Percentiles rank a stretch among this genome's conserved stretches.
phyloP scores from a whole-genome alignment of 2,797 vertebrate genomes.

The Phaenicophaeus curvirostris region DNA sequence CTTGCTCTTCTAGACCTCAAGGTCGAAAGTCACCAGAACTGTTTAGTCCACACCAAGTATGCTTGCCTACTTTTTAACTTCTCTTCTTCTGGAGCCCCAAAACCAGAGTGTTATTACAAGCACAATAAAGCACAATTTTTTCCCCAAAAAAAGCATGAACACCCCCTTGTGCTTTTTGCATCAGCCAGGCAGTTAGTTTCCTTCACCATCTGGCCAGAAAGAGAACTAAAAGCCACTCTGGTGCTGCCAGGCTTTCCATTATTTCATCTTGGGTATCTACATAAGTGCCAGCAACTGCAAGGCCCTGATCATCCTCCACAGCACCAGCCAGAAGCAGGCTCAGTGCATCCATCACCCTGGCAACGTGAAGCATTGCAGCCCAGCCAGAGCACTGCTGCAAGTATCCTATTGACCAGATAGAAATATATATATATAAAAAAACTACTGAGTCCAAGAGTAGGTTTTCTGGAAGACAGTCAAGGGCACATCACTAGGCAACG shows the following conservation, averaged over 20 bases:
- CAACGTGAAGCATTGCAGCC: neutral
- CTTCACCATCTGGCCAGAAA: neutral
- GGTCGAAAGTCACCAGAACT: neutral
- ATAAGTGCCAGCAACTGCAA: neutral
- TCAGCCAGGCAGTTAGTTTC: neutral
- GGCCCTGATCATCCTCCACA: neutral
- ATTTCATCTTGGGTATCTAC: neutral
- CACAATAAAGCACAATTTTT: neutral
- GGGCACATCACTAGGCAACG: neutral
- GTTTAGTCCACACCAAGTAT: neutral
- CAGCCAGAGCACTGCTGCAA: neutral
- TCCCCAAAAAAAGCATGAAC: neutral
- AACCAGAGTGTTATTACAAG: neutral
- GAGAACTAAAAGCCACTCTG: neutral
- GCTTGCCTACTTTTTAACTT: neutral
- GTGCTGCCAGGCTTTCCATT: neutral
- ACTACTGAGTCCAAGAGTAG: neutral
- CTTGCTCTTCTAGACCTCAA: neutral
- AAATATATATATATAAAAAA: neutral
- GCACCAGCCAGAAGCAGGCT: neutral
- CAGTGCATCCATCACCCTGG: neutral
- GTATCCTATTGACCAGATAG: fast-evolving
- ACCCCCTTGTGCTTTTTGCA: neutral
- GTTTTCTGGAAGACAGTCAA: neutral
- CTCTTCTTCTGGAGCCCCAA: no score